Conservation (phyloP, 2,888 invertebrate species). For the Galerucella nymphaeae region DNA sequence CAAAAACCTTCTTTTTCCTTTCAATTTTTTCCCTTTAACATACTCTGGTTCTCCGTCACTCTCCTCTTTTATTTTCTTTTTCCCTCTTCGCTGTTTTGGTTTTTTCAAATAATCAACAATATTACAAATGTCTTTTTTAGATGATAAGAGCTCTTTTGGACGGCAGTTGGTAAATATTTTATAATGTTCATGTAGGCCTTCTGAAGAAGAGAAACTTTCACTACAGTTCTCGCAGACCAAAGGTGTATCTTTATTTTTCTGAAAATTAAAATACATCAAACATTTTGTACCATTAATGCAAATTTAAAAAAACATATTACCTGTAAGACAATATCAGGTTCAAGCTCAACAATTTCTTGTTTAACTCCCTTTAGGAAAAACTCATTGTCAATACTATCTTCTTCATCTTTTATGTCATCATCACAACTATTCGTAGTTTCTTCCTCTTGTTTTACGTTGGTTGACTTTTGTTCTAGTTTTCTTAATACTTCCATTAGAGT, state of each 20-base stretch:
- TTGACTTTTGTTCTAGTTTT: constrained; percentile 33
- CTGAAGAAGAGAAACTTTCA: constrained; percentile 34
- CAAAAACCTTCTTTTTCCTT: constrained; percentile 43
- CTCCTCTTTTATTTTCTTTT: constrained; percentile 28
- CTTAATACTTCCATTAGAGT: constrained; percentile 30
- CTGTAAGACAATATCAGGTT: constrained; percentile 36
- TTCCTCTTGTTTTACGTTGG: constrained; percentile 23
- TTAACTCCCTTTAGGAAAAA: constrained; percentile 38
- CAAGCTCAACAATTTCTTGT: constrained; percentile 39
- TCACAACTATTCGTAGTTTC: constrained; percentile 24
- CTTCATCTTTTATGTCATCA: constrained; percentile 41
- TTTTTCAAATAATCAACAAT: constrained; percentile 41
- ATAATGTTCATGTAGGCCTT: constrained; percentile 39
- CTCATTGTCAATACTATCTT: constrained; percentile 30
- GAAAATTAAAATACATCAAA: not conserved
- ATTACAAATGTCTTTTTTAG: constrained; percentile 26
- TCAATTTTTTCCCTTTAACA: constrained; percentile 43
- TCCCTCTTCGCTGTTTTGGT: constrained; percentile 28
- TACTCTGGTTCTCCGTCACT: constrained; percentile 36
- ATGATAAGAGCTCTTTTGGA: constrained; percentile 30
- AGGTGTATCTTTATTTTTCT: constrained; percentile 31
- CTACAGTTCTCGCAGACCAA: constrained; percentile 41
- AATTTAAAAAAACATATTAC: not conserved
- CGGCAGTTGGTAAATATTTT: constrained; percentile 37
- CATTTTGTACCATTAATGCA: not conserved